A percentile compares a stretch with the other conserved stretches of the same genome.
These are phyloP conservation scores for Engraulis encrasicolus DNA, from an alignment of 2,113 vertebrate species.

Conservation along the genomic window DNA sequence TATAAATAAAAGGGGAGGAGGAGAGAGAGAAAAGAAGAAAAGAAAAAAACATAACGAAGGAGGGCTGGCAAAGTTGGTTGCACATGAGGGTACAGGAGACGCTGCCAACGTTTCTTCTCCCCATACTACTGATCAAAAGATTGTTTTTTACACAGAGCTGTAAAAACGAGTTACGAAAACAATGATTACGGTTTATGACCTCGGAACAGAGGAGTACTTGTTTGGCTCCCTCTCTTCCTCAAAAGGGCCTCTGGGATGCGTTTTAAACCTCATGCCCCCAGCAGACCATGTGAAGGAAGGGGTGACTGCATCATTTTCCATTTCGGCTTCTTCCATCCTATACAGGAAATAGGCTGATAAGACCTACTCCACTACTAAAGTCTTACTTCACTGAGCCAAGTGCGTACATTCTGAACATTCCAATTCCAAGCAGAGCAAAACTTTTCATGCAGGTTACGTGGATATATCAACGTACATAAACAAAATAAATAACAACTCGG, in stretches of 20 bases:
- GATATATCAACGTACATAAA: too few species aligned
- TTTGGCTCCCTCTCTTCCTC: neutral
- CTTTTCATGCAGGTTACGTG: too few species aligned
- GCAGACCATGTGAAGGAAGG: too few species aligned
- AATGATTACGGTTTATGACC: neutral
- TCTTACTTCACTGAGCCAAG: too few species aligned
- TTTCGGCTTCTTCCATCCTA: neutral
- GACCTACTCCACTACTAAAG: too few species aligned
- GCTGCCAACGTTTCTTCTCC: neutral
- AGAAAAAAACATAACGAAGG: constrained; percentile 46
- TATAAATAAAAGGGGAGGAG: constrained; percentile 53
- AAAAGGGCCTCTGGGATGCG: neutral
- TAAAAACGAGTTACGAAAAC: constrained; percentile 9
- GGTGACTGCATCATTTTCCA: neutral
- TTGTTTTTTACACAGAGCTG: neutral
- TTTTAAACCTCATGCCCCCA: too few species aligned
- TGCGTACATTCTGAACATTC: neutral
- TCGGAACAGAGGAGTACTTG: neutral
- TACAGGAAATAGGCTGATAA: too few species aligned
- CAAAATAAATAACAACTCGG: too few species aligned
- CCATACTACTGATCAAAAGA: neutral
- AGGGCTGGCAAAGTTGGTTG: constrained; percentile 7
- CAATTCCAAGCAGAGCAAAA: too few species aligned
- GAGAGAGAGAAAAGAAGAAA: constrained; percentile 39
- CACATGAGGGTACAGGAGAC: neutral